A percentile compares a stretch with the other conserved stretches of the same genome.
phyloP scores from a whole-genome alignment of 2,888 invertebrate genomes.

The Lottia scabra region DNA sequence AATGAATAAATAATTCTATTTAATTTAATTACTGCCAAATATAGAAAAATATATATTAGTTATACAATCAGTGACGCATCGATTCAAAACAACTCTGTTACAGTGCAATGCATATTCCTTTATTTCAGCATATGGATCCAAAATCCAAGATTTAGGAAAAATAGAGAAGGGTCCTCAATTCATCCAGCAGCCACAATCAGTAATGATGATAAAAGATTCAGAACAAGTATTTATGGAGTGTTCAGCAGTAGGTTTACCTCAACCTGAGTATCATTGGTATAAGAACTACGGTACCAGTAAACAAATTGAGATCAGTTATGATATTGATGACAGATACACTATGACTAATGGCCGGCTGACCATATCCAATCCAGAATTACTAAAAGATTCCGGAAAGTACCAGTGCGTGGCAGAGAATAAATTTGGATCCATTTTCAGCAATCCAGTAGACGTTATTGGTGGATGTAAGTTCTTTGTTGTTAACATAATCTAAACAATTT shows the following conservation, averaged over 20 bases:
- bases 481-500: no score
- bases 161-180: constrained; percentile 6
- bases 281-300: constrained; percentile 65
- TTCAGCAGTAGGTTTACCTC: constrained; percentile 81
- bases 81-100: no score
- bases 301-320: constrained; percentile 54
- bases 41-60: no score
- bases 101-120: background rate
- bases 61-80: no score
- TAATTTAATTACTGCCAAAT: no score
- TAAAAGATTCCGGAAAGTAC: constrained; percentile 85
- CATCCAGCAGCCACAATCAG: background rate
- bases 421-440: constrained; percentile 88
- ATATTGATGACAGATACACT: constrained; percentile 75
- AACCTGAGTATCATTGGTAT: constrained; percentile 91
- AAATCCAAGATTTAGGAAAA: background rate
- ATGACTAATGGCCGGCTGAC: constrained; percentile 91
- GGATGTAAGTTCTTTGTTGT: constrained; percentile 72
- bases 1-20: no score
- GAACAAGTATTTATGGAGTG: constrained; percentile 59
- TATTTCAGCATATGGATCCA: constrained; percentile 9
- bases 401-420: constrained; percentile 90
- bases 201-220: constrained; percentile 39
- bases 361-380: constrained; percentile 83
- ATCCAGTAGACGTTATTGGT: constrained; percentile 87